Conservation (phyloP, 2,888 invertebrate genomes). For the Meliscaeva auricollis region DNA sequence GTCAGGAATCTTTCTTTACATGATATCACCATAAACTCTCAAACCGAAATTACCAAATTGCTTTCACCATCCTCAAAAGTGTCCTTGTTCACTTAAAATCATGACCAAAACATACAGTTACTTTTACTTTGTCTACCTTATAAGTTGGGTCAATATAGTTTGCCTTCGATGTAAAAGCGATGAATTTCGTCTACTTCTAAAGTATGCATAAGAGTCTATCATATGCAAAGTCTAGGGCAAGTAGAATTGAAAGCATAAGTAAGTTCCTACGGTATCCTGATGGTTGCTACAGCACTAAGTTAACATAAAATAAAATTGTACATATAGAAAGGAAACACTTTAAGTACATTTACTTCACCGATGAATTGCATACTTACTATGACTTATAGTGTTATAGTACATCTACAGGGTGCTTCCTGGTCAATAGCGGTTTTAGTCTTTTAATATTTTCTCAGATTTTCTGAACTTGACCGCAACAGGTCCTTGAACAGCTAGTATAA, state of each 20-base stretch:
- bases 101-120: too few relatives aligned
- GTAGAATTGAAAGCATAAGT: too few relatives aligned
- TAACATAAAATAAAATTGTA: slow-evolving; percentile 19
- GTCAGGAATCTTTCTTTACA: background rate
- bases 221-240: too few relatives aligned
- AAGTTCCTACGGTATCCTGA: background rate
- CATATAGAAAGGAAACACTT: slow-evolving; percentile 7
- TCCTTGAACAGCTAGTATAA: too few relatives aligned
- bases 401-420: slow-evolving; percentile 1
- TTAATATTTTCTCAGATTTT: too few relatives aligned
- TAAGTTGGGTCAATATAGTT: slow-evolving; percentile 17
- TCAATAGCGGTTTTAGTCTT: too few relatives aligned
- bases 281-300: background rate
- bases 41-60: slow-evolving; percentile 27
- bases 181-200: background rate
- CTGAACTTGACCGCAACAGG: too few relatives aligned
- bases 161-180: slow-evolving; percentile 7
- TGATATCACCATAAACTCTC: background rate
- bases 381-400: too few relatives aligned
- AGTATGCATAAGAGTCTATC: too few relatives aligned
- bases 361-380: background rate
- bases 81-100: slow-evolving; percentile 33
- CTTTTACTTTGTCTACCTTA: slow-evolving; percentile 7
- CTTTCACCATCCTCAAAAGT: slow-evolving; percentile 17
- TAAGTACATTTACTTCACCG: background rate